Percentiles rank a stretch among this genome's conserved stretches.
These are phyloP conservation scores for Sebastes matsubarae DNA, from an alignment of 2,797 vertebrate species.

Conservation along the genomic window DNA sequence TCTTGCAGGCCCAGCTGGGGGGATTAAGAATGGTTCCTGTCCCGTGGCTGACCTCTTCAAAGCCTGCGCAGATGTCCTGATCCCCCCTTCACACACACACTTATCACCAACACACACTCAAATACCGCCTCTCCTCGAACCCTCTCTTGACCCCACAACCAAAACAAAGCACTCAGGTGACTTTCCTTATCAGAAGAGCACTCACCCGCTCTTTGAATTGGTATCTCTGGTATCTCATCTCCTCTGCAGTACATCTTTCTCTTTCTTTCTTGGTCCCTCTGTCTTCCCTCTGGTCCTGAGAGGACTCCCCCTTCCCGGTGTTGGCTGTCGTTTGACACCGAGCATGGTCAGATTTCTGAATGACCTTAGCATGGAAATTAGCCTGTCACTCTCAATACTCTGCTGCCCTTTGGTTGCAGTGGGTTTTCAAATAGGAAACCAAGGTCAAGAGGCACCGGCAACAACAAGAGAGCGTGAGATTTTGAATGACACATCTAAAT, in stretches of 20 bases:
- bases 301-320: neutral
- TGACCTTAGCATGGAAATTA: slow-evolving; percentile 54
- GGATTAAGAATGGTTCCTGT: slow-evolving; percentile 84
- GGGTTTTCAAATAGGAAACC: slow-evolving; percentile 39
- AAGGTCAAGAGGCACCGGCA: slow-evolving; percentile 56
- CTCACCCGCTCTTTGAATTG: slow-evolving; percentile 50
- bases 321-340: slow-evolving; percentile 24
- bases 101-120: slow-evolving; percentile 2
- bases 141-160: slow-evolving; percentile 65
- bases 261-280: neutral
- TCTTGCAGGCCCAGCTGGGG: slow-evolving; percentile 73
- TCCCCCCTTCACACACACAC: slow-evolving; percentile 34
- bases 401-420: slow-evolving; percentile 8
- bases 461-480: neutral
- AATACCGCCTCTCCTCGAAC: slow-evolving; percentile 43
- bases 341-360: slow-evolving; percentile 31
- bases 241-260: slow-evolving; percentile 7
- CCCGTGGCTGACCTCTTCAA: slow-evolving; percentile 82
- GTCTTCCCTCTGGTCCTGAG: slow-evolving; percentile 19
- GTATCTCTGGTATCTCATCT: slow-evolving; percentile 59
- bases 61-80: slow-evolving; percentile 81
- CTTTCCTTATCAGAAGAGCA: slow-evolving; percentile 71
- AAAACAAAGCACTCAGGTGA: slow-evolving; percentile 82
- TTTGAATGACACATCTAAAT: slow-evolving; percentile 32
- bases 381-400: slow-evolving; percentile 26